A percentile compares a stretch with the other conserved stretches of the same genome.
Conservation (phyloP, 2,797 vertebrate genomes). For the Mionectes olivaceus region DNA sequence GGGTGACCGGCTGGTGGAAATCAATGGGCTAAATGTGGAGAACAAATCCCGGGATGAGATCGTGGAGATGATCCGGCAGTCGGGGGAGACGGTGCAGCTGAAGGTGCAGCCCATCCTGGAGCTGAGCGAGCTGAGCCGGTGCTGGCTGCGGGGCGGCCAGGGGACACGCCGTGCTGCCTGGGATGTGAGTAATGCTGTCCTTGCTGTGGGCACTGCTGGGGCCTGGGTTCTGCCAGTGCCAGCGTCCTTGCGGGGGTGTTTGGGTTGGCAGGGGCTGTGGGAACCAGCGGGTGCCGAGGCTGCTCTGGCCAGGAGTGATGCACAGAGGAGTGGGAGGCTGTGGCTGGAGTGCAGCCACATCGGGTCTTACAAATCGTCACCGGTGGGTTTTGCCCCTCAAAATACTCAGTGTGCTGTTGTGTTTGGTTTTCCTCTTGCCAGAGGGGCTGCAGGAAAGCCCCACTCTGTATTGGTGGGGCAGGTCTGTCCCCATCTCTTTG, state of each 20-base stretch:
- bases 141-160: constrained; percentile 90
- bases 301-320: fast-evolving
- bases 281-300: fast-evolving
- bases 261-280: background rate
- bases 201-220: fast-evolving
- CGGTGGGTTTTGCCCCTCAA: fast-evolving
- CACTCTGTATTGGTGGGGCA: fast-evolving
- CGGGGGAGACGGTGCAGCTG: constrained; percentile 91
- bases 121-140: constrained; percentile 93
- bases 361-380: fast-evolving
- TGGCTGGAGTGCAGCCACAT: background rate
- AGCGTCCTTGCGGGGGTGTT: background rate
- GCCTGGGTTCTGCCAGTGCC: background rate
- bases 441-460: background rate
- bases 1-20: constrained; percentile 93
- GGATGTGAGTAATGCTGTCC: constrained; percentile 84
- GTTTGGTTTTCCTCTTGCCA: background rate
- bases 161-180: constrained; percentile 83
- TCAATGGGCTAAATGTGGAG: constrained; percentile 93
- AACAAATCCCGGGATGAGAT: constrained; percentile 95
- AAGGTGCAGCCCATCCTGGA: constrained; percentile 97
- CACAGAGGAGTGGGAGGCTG: background rate
- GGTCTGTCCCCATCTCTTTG: background rate
- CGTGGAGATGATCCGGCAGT: constrained; percentile 98
- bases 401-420: background rate